A percentile compares a stretch with the other conserved stretches of the same genome.
Evolutionary conservation across 2,797 vertebrate species (phyloP).

Genomic region (Tympanoctomys barrerae): DNA sequence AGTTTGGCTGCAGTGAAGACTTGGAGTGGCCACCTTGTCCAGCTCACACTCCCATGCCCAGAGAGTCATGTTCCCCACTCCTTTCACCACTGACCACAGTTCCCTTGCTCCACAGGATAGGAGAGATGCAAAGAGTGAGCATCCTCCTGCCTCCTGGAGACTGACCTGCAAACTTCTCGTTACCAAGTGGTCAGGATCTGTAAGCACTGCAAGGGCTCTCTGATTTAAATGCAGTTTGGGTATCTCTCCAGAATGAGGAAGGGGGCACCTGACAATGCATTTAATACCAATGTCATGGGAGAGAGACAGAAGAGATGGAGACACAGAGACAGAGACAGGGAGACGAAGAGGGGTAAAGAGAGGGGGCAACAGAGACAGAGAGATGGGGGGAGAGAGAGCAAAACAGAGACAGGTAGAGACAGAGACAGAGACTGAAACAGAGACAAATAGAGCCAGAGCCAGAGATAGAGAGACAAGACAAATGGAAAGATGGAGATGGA

Average conservation of each 20-base stretch:
- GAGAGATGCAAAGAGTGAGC: not conserved
- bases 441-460: too few species aligned
- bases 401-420: not conserved
- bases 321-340: not conserved
- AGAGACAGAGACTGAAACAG: too few species aligned
- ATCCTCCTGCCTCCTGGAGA: not conserved
- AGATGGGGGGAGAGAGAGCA: not conserved
- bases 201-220: not conserved
- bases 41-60: not conserved
- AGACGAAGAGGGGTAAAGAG: not conserved
- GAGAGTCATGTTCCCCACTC: not conserved
- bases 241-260: not conserved
- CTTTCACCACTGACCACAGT: accelerated
- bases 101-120: not conserved
- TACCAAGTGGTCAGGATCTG: not conserved
- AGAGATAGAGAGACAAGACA: too few species aligned
- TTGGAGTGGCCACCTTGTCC: not conserved
- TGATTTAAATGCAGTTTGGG: not conserved
- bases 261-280: not conserved
- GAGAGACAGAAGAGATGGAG: not conserved
- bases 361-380: not conserved
- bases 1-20: not conserved
- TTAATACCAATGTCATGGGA: not conserved
- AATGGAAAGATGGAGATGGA: too few species aligned
- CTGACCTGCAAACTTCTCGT: not conserved